Evolutionary conservation across 2,888 invertebrate genomes (phyloP).

Genomic region (Noctua fimbriata): DNA sequence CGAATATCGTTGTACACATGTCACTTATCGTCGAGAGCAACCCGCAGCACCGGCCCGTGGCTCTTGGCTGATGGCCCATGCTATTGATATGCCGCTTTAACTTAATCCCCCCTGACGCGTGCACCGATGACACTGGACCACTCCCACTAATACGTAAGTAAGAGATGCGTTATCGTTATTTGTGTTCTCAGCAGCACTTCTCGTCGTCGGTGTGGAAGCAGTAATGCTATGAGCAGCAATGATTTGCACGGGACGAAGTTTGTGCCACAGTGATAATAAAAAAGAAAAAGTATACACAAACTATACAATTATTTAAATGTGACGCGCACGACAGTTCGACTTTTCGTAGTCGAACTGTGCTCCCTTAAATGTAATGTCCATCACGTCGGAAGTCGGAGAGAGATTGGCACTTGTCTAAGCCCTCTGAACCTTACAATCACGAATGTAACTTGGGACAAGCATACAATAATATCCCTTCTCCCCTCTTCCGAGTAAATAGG

Average conservation of each 20-base stretch:
- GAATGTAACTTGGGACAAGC: neutral
- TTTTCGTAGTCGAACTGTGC: neutral
- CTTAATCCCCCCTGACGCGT: slow-evolving; percentile 14
- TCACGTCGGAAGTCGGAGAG: neutral
- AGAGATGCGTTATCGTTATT: neutral
- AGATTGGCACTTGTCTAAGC: neutral
- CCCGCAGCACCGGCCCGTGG: neutral
- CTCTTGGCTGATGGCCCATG: neutral
- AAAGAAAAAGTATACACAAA: neutral
- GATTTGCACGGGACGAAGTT: neutral
- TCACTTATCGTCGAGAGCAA: slow-evolving; percentile 8
- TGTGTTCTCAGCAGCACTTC: neutral
- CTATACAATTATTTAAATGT: neutral
- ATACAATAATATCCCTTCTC: neutral
- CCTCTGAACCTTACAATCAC: neutral
- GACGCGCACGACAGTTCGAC: too few species aligned
- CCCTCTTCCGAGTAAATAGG: neutral
- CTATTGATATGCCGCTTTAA: slow-evolving; percentile 23
- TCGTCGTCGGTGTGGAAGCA: neutral
- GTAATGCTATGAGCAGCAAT: neutral
- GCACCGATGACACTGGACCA: neutral
- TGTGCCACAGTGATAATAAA: neutral
- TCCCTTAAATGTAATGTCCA: neutral
- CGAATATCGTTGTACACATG: slow-evolving; percentile 61
- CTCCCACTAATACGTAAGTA: neutral